Evolutionary conservation across 2,888 invertebrate genomes (phyloP), one percentile per base, ranked within the genome.

Genomic region (Ectemnius continuus): DNA sequence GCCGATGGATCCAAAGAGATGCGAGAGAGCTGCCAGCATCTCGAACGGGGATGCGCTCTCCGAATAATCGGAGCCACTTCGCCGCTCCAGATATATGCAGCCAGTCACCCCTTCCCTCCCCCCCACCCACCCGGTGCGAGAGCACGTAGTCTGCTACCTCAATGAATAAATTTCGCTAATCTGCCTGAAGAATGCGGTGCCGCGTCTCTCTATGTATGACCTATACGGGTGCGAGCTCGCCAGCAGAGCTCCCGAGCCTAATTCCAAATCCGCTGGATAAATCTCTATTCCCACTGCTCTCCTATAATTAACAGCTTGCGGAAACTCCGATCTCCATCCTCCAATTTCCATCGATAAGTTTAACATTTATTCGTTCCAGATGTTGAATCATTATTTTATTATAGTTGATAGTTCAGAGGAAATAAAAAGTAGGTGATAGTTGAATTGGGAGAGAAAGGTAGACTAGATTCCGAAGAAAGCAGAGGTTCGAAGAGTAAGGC

Each of bases 401-500:
- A 11, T 36, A 36, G 8, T 36, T 36, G 2, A 11, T 11, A 36
- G 8, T 6, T 2, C 6, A 4, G 16, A 52, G 16, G n/a, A 14
- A 52, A 16, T 6, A 16, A 52, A 2, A 47, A 3, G 2, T 1
- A 11, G 16, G 4, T 11, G 16, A 13, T 52, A 52, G 52, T 47
- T 52, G 52, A 52, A 52, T 52, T 16, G 2, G 52, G n/a, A 14
- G n/a, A 4, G 0, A 1, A 5, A 48, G 4, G 16, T 16, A 6
- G 61, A n/a, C 20, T 1, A 45, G 13, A 45, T 4, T 58, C 8
- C 4, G n/a, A 59, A 63, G 68, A 62, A 71, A 73, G 70, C 45
- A 59, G 16, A 62, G 3, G 1, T 36, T 36, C 36, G 8, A 36
- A 8, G 57, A 18, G 23, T 46, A 75, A 75, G 72, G 75, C 67